Conservation (phyloP, 2,797 vertebrate genomes). For the Characodon lateralis region DNA sequence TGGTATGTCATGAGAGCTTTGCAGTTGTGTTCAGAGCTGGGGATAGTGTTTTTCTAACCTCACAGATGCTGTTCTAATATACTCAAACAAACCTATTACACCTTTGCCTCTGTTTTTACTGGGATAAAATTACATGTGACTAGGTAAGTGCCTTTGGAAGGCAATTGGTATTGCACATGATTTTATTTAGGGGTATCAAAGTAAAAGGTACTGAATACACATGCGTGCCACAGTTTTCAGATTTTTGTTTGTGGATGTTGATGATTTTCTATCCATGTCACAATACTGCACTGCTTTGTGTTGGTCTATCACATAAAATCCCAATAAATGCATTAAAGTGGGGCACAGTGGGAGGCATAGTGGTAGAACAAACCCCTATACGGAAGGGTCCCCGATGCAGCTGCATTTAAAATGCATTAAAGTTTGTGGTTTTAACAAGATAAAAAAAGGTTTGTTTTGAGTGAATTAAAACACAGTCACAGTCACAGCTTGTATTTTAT, state of each 20-base stretch:
- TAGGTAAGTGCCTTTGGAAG: not conserved
- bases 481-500: not conserved
- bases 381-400: no score
- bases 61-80: not conserved
- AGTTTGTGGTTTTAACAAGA: not conserved
- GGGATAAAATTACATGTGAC: not conserved
- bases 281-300: no score
- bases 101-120: not conserved
- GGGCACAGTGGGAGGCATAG: no score
- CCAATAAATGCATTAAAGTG: not conserved
- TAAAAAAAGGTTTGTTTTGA: no score
- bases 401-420: no score
- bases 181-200: not conserved
- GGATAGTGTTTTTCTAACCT: not conserved
- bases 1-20: no score
- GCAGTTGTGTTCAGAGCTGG: not conserved
- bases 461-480: not conserved
- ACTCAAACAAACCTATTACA: not conserved
- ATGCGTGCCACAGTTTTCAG: not conserved
- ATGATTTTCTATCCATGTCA: not conserved
- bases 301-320: no score
- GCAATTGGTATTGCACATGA: not conserved
- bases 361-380: no score
- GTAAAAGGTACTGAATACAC: not conserved
- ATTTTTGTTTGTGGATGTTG: not conserved